phyloP scores from a whole-genome alignment of 2,888 invertebrate species.

The Antheraea assamensis region DNA sequence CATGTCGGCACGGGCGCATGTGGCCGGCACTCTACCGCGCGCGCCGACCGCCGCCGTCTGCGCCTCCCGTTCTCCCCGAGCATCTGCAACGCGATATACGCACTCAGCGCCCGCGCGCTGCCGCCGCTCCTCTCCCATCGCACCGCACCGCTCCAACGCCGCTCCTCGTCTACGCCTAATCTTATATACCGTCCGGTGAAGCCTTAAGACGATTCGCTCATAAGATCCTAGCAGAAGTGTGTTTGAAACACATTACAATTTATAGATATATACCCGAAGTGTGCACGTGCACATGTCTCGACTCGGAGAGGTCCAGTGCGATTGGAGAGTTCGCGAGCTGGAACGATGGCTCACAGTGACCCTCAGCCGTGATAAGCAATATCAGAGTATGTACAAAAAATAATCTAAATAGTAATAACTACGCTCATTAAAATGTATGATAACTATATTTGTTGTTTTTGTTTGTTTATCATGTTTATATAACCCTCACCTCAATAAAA shows the following conservation, averaged over 20 bases:
- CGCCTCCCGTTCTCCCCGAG: constrained; percentile 64
- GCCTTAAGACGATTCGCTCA: constrained; percentile 50
- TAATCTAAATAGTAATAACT: not conserved
- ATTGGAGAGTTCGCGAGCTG: constrained; percentile 74
- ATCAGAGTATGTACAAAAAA: constrained; percentile 53
- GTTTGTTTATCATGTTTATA: constrained; percentile 8
- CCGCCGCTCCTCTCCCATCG: constrained; percentile 69
- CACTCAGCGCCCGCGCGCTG: constrained; percentile 69
- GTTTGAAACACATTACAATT: constrained; percentile 35
- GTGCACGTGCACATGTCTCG: constrained; percentile 61
- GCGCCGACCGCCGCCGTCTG: constrained; percentile 63
- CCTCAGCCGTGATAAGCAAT: constrained; percentile 61
- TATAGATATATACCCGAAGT: constrained; percentile 43
- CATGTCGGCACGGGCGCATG: constrained; percentile 76
- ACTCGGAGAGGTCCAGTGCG: constrained; percentile 79
- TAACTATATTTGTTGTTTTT: not conserved
- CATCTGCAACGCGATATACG: constrained; percentile 80
- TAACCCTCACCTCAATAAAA: not conserved
- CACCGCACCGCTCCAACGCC: constrained; percentile 73
- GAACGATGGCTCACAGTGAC: constrained; percentile 65
- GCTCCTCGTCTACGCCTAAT: constrained; percentile 53
- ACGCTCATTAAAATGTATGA: constrained; percentile 6
- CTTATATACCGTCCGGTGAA: constrained; percentile 43
- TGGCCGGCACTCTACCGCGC: constrained; percentile 75
- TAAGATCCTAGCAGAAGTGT: constrained; percentile 51